Percentiles rank a stretch among this genome's conserved stretches.
These are phyloP conservation scores for Pachycephus smyrnensis DNA, from an alignment of 2,888 invertebrate genomes.

Conservation along the genomic window DNA sequence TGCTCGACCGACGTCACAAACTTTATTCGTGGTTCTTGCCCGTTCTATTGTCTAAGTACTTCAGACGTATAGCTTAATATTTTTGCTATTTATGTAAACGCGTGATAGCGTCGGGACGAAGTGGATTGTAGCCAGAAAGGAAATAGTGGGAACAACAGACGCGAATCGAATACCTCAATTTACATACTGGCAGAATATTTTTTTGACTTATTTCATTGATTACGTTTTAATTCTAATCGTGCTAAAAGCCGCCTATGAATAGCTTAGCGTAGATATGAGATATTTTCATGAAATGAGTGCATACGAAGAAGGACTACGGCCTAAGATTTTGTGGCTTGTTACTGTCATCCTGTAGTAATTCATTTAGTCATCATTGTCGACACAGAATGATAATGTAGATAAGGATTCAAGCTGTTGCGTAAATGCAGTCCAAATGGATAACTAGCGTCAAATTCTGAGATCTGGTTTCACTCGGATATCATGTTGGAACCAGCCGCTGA, in stretches of 20 bases:
- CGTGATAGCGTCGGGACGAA: neutral
- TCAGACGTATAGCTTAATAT: neutral
- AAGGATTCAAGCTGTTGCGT: conserved; percentile 27
- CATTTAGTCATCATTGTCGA: neutral
- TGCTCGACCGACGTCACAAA: neutral
- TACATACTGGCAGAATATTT: neutral
- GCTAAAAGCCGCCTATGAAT: neutral
- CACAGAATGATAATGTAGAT: neutral
- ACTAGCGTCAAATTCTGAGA: neutral
- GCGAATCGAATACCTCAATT: neutral
- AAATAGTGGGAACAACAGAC: neutral
- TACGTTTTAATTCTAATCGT: neutral
- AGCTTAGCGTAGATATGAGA: neutral
- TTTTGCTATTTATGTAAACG: neutral
- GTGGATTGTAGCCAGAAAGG: neutral
- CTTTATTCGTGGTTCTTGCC: neutral
- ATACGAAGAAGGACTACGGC: neutral
- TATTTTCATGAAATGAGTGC: neutral
- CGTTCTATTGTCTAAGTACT: neutral
- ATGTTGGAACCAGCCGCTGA: neutral
- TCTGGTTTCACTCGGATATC: neutral
- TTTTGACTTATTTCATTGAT: neutral
- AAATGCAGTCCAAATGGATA: conserved; percentile 38
- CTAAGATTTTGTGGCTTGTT: neutral
- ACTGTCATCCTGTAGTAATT: neutral